Percentiles rank a stretch among this genome's conserved stretches.
Conservation (phyloP, 2,888 invertebrate species). For the Epirrhoe alternata region DNA sequence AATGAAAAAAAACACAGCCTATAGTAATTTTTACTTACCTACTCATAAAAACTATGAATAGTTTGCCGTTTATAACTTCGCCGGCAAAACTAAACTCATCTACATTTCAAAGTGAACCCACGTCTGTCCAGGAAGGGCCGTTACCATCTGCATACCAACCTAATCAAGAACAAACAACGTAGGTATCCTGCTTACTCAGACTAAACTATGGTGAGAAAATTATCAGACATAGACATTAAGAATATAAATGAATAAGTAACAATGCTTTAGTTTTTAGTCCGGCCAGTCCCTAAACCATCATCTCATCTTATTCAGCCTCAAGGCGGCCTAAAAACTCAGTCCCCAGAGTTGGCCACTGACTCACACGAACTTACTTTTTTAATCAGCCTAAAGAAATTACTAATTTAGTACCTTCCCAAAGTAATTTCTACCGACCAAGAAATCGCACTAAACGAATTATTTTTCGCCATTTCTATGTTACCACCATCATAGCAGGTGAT, state of each 20-base stretch:
- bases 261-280: no score
- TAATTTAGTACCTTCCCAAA: no score
- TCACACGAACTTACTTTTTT: no score
- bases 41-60: neutral
- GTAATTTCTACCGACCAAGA: no score
- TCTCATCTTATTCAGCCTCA: no score
- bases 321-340: no score
- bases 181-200: neutral
- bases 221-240: neutral
- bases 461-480: neutral
- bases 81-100: slow-evolving; percentile 14
- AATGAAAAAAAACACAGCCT: no score
- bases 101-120: slow-evolving; percentile 10
- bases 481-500: slow-evolving; percentile 11
- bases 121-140: slow-evolving; percentile 13
- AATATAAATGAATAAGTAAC: no score
- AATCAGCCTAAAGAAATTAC: no score
- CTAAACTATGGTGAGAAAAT: neutral
- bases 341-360: no score
- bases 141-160: slow-evolving; percentile 10
- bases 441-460: no score
- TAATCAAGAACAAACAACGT: neutral
- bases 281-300: no score
- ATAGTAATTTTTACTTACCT: neutral
- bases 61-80: neutral